Conservation (phyloP, 2,888 invertebrate genomes). For the Pammene fasciana region DNA sequence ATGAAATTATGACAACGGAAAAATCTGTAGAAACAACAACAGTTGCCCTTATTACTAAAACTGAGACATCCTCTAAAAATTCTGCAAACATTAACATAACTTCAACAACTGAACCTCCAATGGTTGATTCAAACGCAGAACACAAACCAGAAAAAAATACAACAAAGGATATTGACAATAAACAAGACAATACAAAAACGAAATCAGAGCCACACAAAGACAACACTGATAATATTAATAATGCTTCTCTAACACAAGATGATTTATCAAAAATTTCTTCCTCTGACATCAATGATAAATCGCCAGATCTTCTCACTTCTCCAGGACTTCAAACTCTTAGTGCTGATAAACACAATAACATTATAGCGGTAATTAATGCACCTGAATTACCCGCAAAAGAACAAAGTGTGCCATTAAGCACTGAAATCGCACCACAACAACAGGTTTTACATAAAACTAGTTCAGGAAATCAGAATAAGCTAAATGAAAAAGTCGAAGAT, state of each 20-base stretch:
- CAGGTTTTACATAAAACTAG: conserved; percentile 41
- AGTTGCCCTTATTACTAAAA: conserved; percentile 36
- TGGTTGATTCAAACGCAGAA: conserved; percentile 37
- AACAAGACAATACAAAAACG: conserved; percentile 17
- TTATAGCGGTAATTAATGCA: conserved; percentile 10
- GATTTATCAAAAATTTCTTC: background rate
- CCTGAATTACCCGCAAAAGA: conserved; percentile 12
- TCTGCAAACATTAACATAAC: conserved; percentile 15
- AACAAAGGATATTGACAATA: conserved; percentile 7
- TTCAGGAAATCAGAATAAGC: conserved; percentile 26
- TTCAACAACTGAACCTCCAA: background rate
- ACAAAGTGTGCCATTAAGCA: conserved; percentile 41
- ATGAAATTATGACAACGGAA: conserved; percentile 50
- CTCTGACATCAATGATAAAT: conserved; percentile 33
- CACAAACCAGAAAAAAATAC: conserved; percentile 39
- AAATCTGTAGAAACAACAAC: conserved; percentile 49
- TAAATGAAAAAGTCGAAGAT: conserved; percentile 37
- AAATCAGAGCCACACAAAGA: conserved; percentile 24
- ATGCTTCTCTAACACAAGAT: background rate
- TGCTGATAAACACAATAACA: conserved; percentile 29
- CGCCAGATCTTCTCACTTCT: background rate
- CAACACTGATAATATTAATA: conserved; percentile 20
- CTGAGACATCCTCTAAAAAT: conserved; percentile 39
- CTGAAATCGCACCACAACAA: conserved; percentile 22
- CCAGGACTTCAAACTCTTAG: conserved; percentile 18